These are phyloP conservation scores for Patella depressa DNA, from an alignment of 2,888 invertebrate species.

Conservation along the genomic window DNA sequence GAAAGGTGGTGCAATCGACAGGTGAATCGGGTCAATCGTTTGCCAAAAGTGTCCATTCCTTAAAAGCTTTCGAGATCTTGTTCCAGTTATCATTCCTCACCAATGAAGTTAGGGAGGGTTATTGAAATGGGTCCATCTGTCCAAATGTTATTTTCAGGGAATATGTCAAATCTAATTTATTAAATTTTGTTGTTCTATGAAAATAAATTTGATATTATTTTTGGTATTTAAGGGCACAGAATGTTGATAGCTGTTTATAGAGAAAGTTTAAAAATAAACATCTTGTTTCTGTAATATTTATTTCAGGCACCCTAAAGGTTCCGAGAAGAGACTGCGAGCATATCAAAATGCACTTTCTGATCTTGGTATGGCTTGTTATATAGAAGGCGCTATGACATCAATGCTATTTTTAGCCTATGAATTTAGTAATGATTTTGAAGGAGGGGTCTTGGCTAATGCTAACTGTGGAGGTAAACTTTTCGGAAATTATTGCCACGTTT, in stretches of 20 bases:
- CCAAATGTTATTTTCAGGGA: too few species aligned
- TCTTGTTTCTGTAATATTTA: background rate
- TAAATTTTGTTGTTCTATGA: background rate
- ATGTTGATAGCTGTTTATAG: background rate
- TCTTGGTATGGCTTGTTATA: constrained; percentile 62
- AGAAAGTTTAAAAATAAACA: background rate
- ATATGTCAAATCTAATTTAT: background rate
- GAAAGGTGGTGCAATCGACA: too few species aligned
- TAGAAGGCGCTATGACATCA: constrained; percentile 60
- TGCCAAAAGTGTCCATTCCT: too few species aligned
- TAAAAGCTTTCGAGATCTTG: too few species aligned
- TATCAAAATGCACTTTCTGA: constrained; percentile 49
- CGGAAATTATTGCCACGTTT: too few species aligned
- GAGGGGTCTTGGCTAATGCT: constrained; percentile 59
- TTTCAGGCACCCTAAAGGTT: constrained; percentile 46
- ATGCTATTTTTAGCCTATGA: constrained; percentile 58
- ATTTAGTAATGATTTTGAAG: constrained; percentile 57
- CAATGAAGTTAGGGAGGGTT: too few species aligned
- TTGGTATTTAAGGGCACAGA: background rate
- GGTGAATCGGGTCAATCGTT: too few species aligned
- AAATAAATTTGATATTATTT: too few species aligned
- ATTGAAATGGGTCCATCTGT: too few species aligned
- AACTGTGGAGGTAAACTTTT: constrained; percentile 61
- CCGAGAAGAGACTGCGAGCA: constrained; percentile 46
- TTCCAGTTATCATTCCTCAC: too few species aligned